A percentile compares a stretch with the other conserved stretches of the same genome.
These are phyloP conservation scores for Pogonus chalceus DNA, from an alignment of 1,140 invertebrate species.

Conservation along the genomic window DNA sequence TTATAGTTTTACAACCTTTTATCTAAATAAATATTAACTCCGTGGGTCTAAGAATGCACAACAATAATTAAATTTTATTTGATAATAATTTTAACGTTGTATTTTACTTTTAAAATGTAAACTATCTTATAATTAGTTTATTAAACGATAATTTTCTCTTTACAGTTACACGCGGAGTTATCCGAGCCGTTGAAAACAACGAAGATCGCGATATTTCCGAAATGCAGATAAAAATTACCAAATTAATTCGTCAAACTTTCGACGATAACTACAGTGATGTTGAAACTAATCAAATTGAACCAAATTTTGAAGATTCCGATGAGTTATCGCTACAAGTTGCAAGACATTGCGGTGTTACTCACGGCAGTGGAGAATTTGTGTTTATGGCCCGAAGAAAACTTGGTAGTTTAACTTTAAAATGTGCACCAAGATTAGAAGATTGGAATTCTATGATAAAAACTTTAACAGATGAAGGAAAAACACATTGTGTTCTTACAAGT, in stretches of 20 bases:
- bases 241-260: slow-evolving; percentile 49
- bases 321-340: slow-evolving; percentile 45
- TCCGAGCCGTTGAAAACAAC: slow-evolving; percentile 51
- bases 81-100: too few species aligned
- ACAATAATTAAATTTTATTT: too few species aligned
- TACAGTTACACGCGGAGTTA: slow-evolving; percentile 55
- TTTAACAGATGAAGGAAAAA: slow-evolving; percentile 44
- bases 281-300: slow-evolving; percentile 24
- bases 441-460: slow-evolving; percentile 52
- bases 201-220: slow-evolving; percentile 53
- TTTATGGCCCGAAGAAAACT: slow-evolving; percentile 66
- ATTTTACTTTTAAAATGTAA: too few species aligned
- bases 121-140: too few species aligned
- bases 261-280: slow-evolving; percentile 28
- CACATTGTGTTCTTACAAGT: slow-evolving; percentile 52
- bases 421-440: slow-evolving; percentile 58
- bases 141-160: slow-evolving; percentile 17
- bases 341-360: slow-evolving; percentile 54
- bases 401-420: slow-evolving; percentile 56
- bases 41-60: too few species aligned
- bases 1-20: too few species aligned
- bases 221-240: slow-evolving; percentile 54
- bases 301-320: slow-evolving; percentile 30
- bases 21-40: too few species aligned
- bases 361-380: slow-evolving; percentile 65